phyloP scores from a whole-genome alignment of 2,888 invertebrate genomes.

The Achlya flavicornis region DNA sequence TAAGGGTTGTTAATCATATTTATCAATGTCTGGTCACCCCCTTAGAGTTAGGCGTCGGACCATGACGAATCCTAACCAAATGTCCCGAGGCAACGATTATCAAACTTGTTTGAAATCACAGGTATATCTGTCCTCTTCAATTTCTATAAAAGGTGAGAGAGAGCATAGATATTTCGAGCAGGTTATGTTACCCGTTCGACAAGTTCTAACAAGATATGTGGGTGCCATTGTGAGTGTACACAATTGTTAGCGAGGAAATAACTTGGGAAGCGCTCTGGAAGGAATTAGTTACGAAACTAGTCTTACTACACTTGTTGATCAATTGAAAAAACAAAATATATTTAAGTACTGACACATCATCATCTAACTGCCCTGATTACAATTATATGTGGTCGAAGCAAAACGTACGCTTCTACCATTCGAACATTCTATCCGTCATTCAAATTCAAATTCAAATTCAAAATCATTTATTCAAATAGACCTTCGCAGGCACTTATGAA shows the following conservation, averaged over 20 bases:
- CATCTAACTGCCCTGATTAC: too few relatives aligned
- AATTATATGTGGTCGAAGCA: too few relatives aligned
- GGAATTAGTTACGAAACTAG: neutral
- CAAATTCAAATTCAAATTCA: too few relatives aligned
- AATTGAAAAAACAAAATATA: too few relatives aligned
- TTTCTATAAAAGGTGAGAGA: constrained; percentile 25
- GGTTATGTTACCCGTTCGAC: constrained; percentile 57
- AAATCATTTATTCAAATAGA: too few relatives aligned
- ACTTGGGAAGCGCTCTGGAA: constrained; percentile 4
- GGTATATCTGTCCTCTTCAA: constrained; percentile 35
- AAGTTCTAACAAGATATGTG: constrained; percentile 56
- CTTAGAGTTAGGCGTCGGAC: constrained; percentile 64
- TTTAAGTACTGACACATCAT: too few relatives aligned
- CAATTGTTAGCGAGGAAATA: constrained; percentile 50
- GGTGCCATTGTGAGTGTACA: constrained; percentile 52
- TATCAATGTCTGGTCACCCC: constrained; percentile 63
- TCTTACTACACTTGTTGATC: neutral
- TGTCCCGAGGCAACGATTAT: constrained; percentile 69
- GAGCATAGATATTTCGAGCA: constrained; percentile 46
- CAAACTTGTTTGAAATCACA: constrained; percentile 53
- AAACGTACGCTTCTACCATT: too few relatives aligned
- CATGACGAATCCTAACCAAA: constrained; percentile 74
- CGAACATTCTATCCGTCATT: too few relatives aligned
- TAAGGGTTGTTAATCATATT: constrained; percentile 55
- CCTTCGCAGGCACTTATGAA: too few relatives aligned